phyloP scores from a whole-genome alignment of 1,140 invertebrate genomes.

The Globodera ellingtonae region DNA sequence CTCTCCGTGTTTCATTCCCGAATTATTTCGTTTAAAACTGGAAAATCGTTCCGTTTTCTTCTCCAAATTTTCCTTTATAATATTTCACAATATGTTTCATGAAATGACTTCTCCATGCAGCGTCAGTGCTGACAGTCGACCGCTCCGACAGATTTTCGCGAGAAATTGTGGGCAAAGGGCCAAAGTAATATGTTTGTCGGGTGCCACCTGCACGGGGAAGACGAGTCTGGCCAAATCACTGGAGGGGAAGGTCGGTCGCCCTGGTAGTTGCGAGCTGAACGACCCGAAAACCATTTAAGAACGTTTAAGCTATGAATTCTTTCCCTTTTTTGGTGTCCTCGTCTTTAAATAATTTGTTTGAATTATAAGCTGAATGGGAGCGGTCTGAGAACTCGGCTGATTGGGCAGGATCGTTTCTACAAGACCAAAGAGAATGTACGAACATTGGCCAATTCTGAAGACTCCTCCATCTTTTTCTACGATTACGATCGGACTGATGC shows the following conservation, averaged over 20 bases:
- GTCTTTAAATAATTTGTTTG: conserved; percentile 3
- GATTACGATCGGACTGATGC: conserved; percentile 36
- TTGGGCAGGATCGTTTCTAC: conserved; percentile 33
- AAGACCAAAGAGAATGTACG: conserved; percentile 15
- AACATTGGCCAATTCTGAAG: conserved; percentile 6
- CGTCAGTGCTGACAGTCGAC: neutral
- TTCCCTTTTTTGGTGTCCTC: conserved; percentile 16
- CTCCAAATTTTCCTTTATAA: neutral
- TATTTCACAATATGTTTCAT: neutral
- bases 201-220: conserved; percentile 37
- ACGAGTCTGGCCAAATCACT: conserved; percentile 32
- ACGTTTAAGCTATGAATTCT: neutral
- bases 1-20: no score
- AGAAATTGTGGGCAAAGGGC: conserved; percentile 11
- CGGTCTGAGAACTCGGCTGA: conserved; percentile 4
- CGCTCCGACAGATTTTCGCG: neutral
- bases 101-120: neutral
- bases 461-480: conserved; percentile 36
- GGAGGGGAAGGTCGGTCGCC: conserved; percentile 17
- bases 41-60: neutral
- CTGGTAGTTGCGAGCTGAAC: neutral
- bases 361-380: conserved; percentile 8
- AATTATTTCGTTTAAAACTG: no score
- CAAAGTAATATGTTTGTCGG: conserved; percentile 14
- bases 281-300: neutral